Base-by-base conservation (phyloP, 2,888 invertebrate species). In the Orthosia incerta region DNA sequence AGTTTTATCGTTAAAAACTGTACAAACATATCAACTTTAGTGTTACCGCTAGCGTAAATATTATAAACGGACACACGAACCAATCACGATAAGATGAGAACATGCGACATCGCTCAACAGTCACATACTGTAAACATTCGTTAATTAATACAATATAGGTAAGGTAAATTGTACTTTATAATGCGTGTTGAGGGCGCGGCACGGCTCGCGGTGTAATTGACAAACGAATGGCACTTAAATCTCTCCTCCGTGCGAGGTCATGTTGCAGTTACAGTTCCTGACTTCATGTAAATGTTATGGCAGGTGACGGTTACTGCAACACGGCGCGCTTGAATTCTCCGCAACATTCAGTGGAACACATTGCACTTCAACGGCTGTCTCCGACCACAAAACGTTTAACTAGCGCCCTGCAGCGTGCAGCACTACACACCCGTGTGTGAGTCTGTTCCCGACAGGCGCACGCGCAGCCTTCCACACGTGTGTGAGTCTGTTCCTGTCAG, bases 1-100 rank as follows among this genome's bases (percentile, higher is more conserved):
- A 89, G 88, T 89, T 88, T 89, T 91, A 95, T 94, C 91, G 91
- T 94, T 95, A 95, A 94, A 94, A 95, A 95, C 96, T 96, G 96
- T 96, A 96, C 96, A 96, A 95, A 96, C 94, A 93, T 94, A 92
- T 93, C 91, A 89, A 94, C 89, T 89, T 89, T 86, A 91, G 90
- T 90, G 92, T 92, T 89, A 91, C 89, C 88, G 91, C 93, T 93
- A 93, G 94, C 94, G 93, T 91, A 89, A 89, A 90, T 83, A 83
- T 88, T 86, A 89, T 86, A 88, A 88, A 89, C 90, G 90, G 91
- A 90, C 90, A 88, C 88, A 87, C 88, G 87, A 86, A 88, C 89
- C 91, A 88, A 85, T 81, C 88, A 82, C 88, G 86, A 81, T 79
- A 86, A 64, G 82, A 77, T 82, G 87, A 84, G 89, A 88, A 90